These are phyloP conservation scores for Florisuga fusca DNA, from an alignment of 2,797 vertebrate genomes.

Conservation along the genomic window DNA sequence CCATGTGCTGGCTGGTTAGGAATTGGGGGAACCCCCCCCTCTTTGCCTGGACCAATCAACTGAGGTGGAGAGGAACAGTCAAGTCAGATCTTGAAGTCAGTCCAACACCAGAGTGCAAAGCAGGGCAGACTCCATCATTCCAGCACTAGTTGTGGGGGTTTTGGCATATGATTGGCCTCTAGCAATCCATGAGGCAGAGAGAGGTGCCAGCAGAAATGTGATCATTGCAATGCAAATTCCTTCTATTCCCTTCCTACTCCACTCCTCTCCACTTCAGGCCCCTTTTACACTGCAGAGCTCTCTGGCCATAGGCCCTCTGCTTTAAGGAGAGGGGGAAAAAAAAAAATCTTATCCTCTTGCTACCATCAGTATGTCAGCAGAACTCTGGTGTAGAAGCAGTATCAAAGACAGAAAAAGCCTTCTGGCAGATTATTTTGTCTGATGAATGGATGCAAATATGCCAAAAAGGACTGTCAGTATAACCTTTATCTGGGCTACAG, in stretches of 20 bases:
- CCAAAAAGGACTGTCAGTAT: not conserved
- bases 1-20: slow-evolving; percentile 87
- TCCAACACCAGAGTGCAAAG: not conserved
- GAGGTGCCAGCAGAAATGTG: not conserved
- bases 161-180: not conserved
- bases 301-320: not conserved
- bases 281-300: not conserved
- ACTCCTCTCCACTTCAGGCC: not conserved
- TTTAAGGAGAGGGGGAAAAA: not conserved
- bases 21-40: slow-evolving; percentile 86
- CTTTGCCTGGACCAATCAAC: slow-evolving; percentile 87
- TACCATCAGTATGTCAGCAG: not conserved
- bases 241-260: not conserved
- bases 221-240: not conserved
- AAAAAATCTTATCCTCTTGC: not conserved
- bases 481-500: not conserved
- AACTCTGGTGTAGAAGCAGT: not conserved
- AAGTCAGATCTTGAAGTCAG: not conserved
- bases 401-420: not conserved
- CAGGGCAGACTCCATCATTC: not conserved
- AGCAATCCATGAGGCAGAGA: not conserved
- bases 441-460: not conserved
- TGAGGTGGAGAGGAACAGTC: slow-evolving; percentile 68
- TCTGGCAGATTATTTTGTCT: not conserved
- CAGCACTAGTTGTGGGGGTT: not conserved